Percentiles rank a stretch among this genome's conserved stretches.
These are phyloP conservation scores for Oryzias dopingdopingensis DNA, from an alignment of 2,797 vertebrate genomes.

Conservation along the genomic window DNA sequence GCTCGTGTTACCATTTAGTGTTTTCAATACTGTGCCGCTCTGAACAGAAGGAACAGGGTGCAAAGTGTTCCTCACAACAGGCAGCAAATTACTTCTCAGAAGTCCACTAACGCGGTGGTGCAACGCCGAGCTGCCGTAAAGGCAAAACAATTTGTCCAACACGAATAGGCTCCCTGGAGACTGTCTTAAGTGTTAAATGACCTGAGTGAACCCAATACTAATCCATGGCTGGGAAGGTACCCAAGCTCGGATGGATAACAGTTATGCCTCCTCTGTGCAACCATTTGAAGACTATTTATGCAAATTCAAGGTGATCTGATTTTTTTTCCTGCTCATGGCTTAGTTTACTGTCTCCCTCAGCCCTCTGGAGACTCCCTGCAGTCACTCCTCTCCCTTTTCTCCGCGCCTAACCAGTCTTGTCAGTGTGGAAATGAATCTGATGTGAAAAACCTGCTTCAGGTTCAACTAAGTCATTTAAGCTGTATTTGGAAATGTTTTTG, in stretches of 20 bases:
- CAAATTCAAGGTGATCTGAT: slow-evolving; percentile 82
- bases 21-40: slow-evolving; percentile 51
- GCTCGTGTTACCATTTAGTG: slow-evolving; percentile 56
- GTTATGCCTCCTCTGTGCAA: slow-evolving; percentile 64
- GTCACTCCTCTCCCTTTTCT: slow-evolving; percentile 48
- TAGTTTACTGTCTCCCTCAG: slow-evolving; percentile 64
- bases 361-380: slow-evolving; percentile 59
- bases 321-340: slow-evolving; percentile 70
- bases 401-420: slow-evolving; percentile 14
- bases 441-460: slow-evolving; percentile 37
- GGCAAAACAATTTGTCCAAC: slow-evolving; percentile 80
- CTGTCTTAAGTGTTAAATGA: slow-evolving; percentile 80
- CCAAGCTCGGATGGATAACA: slow-evolving; percentile 68
- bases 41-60: slow-evolving; percentile 57
- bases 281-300: slow-evolving; percentile 79
- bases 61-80: slow-evolving; percentile 68
- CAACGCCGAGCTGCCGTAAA: slow-evolving; percentile 63
- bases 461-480: slow-evolving; percentile 27
- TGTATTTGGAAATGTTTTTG: slow-evolving; percentile 19
- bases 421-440: slow-evolving; percentile 33
- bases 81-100: slow-evolving; percentile 75
- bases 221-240: slow-evolving; percentile 72
- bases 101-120: slow-evolving; percentile 59
- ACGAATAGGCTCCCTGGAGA: slow-evolving; percentile 73
- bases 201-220: slow-evolving; percentile 75